Evolutionary conservation across 2,113 vertebrate genomes (phyloP).

Genomic region (Boleophthalmus pectinirostris): DNA sequence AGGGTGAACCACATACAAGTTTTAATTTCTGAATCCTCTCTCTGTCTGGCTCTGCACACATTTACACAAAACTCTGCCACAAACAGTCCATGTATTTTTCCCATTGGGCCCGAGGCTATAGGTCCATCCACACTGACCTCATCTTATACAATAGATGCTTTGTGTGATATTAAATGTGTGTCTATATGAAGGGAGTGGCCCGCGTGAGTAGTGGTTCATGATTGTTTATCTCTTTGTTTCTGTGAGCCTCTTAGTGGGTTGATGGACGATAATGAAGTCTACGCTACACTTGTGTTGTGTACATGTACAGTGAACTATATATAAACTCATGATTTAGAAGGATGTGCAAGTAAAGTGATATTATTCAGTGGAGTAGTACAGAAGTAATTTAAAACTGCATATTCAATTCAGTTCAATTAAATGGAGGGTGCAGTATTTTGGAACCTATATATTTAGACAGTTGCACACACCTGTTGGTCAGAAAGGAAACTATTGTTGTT

Average conservation of each 20-base stretch:
- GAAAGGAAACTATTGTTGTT: not conserved
- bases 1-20: conserved; percentile 21
- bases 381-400: not conserved
- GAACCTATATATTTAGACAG: not conserved
- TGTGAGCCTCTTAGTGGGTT: conserved; percentile 23
- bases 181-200: conserved; percentile 9
- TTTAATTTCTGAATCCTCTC: conserved; percentile 39
- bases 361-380: not conserved
- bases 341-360: not conserved
- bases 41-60: conserved; percentile 43
- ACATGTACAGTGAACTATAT: not conserved
- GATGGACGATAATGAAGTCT: conserved; percentile 38
- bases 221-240: conserved; percentile 51
- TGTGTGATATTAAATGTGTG: conserved; percentile 38
- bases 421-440: not conserved
- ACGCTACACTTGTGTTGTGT: conserved; percentile 12
- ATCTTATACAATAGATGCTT: conserved; percentile 51
- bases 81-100: conserved; percentile 24
- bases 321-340: not conserved
- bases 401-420: not conserved
- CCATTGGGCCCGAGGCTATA: conserved; percentile 13
- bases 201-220: conserved; percentile 9
- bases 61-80: conserved; percentile 38
- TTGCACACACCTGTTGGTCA: not conserved
- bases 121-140: conserved; percentile 51